A percentile compares a stretch with the other conserved stretches of the same genome.
Conservation (phyloP, 2,797 vertebrate species). For the Sebastolobus altivelis region DNA sequence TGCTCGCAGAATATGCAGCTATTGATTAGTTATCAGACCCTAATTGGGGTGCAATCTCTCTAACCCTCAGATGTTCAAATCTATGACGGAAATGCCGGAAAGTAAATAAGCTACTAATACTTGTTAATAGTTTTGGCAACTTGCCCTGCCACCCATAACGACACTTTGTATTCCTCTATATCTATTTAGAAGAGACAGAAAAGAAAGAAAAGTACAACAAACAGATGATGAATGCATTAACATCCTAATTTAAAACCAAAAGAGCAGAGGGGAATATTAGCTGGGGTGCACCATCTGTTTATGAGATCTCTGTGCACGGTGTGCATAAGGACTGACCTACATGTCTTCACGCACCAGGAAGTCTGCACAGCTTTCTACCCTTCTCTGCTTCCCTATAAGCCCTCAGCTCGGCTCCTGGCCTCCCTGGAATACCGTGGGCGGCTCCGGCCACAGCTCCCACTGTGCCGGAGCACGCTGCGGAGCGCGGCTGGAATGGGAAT, state of each 20-base stretch:
- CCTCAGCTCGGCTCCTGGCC: constrained; percentile 49
- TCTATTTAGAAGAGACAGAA: constrained; percentile 4
- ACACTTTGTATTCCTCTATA: not conserved
- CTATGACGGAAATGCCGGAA: constrained; percentile 96
- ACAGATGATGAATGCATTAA: constrained; percentile 43
- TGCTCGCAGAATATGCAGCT: constrained; percentile 94
- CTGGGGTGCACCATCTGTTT: constrained; percentile 56
- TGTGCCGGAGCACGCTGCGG: constrained; percentile 63
- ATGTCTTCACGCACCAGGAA: constrained; percentile 62
- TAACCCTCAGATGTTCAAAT: constrained; percentile 85
- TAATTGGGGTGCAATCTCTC: constrained; percentile 96
- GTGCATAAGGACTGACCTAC: constrained; percentile 63
- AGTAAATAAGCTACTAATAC: constrained; percentile 93
- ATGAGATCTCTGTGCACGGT: constrained; percentile 49
- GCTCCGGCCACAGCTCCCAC: constrained; percentile 76
- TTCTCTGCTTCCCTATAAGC: constrained; percentile 37
- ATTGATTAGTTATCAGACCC: constrained; percentile 97
- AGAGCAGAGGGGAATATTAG: constrained; percentile 20
- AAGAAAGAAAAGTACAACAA: not conserved
- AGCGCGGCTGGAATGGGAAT: constrained; percentile 79
- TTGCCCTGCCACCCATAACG: constrained; percentile 13
- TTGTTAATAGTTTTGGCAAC: constrained; percentile 91
- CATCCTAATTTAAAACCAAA: constrained; percentile 40
- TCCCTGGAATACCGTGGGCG: constrained; percentile 69
- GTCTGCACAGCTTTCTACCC: constrained; percentile 42